Evolutionary conservation across 2,888 invertebrate species (phyloP), one percentile per base, ranked within the genome.

Genomic region (Frankliniella intonsa): DNA sequence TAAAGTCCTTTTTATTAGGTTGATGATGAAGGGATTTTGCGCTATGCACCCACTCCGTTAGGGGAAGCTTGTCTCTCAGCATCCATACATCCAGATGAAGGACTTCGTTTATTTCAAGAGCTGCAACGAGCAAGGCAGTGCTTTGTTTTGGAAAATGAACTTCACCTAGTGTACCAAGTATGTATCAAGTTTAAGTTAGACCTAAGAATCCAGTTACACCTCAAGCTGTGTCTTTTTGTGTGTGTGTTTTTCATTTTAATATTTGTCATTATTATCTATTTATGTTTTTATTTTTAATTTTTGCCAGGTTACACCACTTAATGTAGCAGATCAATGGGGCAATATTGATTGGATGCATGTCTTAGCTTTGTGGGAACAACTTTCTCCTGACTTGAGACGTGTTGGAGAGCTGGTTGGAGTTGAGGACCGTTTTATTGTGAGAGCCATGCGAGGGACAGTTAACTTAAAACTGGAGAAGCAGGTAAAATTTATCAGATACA

Each of bases 31-130:
- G 83, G 83, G 12, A 82, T 82, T 80, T 83, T 85, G 90, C n/a
- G 69, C 84, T 94, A 93, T 89, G 88, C 92, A 50, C 92, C 97
- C 8, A 97, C 97, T 7, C 92, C 95, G 84, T 90, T 99, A 82
- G 99, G 97, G 0, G 93, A 94, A 87, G 99, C 99, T 25, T 97
- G 98, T 87, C 90, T 99, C 38, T 91, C 96, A 27, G 97, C 98
- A 0, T 95, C 97, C 0, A 92, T 99, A 88, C 94, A 97, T n/a
- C 98, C 99, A 0, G 94, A 95, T 87, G 97, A 99, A 87, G 98
- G 97, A 0, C 89, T 98, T 12, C 91, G 94, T 25, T 91, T 99
- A 79, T 96, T 98, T 87, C 91, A 93, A 84, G 99, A 99, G 88
- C 88, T 99, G 50, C 94, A 96, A 87, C 94, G 93, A 87, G 97